These are phyloP conservation scores for Cataglyphis altisquamis DNA, from an alignment of 2,888 invertebrate species.

Conservation along the genomic window DNA sequence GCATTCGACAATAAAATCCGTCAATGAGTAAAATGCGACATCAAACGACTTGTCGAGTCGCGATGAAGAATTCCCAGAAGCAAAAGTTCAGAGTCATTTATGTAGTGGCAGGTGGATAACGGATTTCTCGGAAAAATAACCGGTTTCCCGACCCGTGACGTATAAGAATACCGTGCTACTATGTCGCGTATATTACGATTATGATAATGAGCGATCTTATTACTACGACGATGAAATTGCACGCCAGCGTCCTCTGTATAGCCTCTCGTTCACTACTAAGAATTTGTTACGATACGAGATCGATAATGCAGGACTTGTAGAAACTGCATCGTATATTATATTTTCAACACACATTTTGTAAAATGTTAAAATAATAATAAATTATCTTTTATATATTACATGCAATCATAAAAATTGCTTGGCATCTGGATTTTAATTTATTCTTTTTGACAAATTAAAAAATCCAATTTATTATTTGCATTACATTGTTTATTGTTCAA, in stretches of 20 bases:
- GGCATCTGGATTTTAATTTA: background rate
- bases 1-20: background rate
- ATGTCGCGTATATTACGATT: conserved; percentile 55
- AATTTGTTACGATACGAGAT: background rate
- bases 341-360: background rate
- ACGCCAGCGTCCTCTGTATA: conserved; percentile 43
- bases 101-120: conserved; percentile 62
- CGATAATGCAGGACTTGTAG: conserved; percentile 25
- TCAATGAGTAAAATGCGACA: background rate
- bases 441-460: background rate
- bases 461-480: background rate
- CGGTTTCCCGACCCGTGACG: conserved; percentile 65
- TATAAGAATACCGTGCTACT: conserved; percentile 37
- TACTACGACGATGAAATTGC: conserved; percentile 1
- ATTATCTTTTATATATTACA: background rate
- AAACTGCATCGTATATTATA: background rate
- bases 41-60: background rate
- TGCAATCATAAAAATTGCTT: background rate
- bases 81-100: conserved; percentile 14
- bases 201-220: conserved; percentile 42
- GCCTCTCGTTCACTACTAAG: background rate
- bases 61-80: conserved; percentile 8
- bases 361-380: background rate
- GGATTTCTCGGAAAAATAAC: conserved; percentile 67
- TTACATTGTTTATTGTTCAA: background rate